phyloP scores from a whole-genome alignment of 2,797 vertebrate species.

The Tinamus major region DNA sequence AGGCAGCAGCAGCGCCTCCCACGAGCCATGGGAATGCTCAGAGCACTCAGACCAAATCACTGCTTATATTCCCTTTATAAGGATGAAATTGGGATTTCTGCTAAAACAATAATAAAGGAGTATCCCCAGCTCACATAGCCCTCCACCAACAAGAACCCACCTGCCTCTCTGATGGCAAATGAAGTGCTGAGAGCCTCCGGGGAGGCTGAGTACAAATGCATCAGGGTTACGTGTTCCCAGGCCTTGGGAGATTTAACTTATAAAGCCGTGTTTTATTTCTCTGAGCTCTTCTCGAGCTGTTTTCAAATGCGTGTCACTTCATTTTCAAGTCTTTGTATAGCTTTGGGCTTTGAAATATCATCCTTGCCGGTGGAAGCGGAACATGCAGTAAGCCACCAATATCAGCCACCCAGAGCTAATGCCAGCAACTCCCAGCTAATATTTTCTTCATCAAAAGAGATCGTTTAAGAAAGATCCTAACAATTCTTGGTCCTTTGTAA shows the following conservation, averaged over 20 bases:
- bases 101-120: not conserved
- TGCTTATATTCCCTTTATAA: not conserved
- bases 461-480: not conserved
- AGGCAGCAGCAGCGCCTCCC: not conserved
- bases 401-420: slow-evolving; percentile 30
- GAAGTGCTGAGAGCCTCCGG: not conserved
- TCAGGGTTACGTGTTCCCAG: slow-evolving; percentile 8
- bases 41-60: not conserved
- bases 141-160: not conserved
- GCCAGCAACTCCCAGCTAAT: slow-evolving; percentile 8
- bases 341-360: slow-evolving; percentile 14
- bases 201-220: not conserved
- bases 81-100: not conserved
- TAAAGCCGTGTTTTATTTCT: slow-evolving; percentile 44
- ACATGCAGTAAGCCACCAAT: not conserved
- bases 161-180: not conserved
- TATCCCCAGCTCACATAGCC: not conserved
- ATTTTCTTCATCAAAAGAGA: slow-evolving; percentile 36
- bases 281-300: slow-evolving; percentile 33
- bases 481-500: slow-evolving; percentile 35
- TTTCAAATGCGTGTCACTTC: slow-evolving; percentile 41
- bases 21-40: no score
- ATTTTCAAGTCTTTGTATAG: slow-evolving; percentile 25
- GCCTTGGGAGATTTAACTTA: slow-evolving; percentile 31
- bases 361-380: not conserved